phyloP scores from a whole-genome alignment of 2,888 invertebrate species.

The Helicoverpa assulta region DNA sequence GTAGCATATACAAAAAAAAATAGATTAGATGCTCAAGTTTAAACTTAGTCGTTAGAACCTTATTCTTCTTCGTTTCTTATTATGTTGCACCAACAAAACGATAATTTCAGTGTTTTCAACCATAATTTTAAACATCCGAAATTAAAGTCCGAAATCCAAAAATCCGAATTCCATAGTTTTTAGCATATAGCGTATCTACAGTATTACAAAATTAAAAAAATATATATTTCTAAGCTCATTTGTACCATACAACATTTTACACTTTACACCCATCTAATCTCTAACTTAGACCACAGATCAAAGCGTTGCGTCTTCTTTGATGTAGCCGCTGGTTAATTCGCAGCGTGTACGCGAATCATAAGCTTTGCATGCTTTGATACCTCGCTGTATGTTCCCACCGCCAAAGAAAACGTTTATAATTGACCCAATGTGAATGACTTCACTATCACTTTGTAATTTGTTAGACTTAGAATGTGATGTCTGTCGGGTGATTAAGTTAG shows the following conservation, averaged over 20 bases:
- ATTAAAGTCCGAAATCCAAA: no score
- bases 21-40: no score
- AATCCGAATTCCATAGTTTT: no score
- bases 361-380: slow-evolving; percentile 66
- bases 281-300: slow-evolving; percentile 51
- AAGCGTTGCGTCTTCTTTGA: slow-evolving; percentile 63
- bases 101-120: no score
- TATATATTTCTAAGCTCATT: neutral
- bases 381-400: slow-evolving; percentile 58
- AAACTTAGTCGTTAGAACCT: no score
- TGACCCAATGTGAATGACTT: slow-evolving; percentile 54
- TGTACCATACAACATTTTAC: slow-evolving; percentile 22
- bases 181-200: neutral
- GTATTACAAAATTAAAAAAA: neutral
- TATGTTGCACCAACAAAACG: no score
- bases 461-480: slow-evolving; percentile 6
- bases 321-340: slow-evolving; percentile 68
- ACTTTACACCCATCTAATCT: slow-evolving; percentile 15
- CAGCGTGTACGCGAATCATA: slow-evolving; percentile 67
- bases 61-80: no score
- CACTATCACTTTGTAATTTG: slow-evolving; percentile 23
- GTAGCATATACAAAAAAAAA: no score
- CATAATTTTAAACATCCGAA: no score
- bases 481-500: neutral
- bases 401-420: slow-evolving; percentile 51